Base-by-base conservation (phyloP, 2,797 vertebrate species). In the Spheniscus humboldti region DNA sequence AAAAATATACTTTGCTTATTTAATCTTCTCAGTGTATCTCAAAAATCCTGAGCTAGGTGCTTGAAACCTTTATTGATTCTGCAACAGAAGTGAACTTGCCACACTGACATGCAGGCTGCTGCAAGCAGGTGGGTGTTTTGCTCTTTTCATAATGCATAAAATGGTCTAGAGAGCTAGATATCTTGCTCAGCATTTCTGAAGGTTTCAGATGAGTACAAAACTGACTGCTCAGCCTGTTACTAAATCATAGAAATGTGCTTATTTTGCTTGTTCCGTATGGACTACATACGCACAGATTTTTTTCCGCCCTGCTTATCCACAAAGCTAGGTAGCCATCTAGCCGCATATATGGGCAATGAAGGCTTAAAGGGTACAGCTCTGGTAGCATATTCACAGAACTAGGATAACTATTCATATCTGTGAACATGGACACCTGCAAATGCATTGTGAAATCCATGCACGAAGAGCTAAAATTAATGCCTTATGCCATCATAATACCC, bases 151-250 rank as follows among this genome's bases (percentile, higher is more conserved):
- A 85, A 85, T 39, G 24, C 30, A 86, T 91, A 88, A 92, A 95
- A 92, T 15, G 57, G 86, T 91, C 93, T 91, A 91, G 90, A 91
- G 89, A 93, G 74, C 62, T 52, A 94, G 90, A 91, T 43, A 77
- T 23, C 78, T 80, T 82, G 86, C 71, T 95, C 94, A 96, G 93
- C 94, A 80, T 68, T 92, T 93, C 86, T 77, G 56, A 87, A 84
- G 67, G 74, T 89, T 95, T 95, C 48, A 39, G 18, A 60, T 39
- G 62, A 93, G 66, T 80, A 57, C 57, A 91, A 86, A 94, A 64
- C 53, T 89, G 64, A 55, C 60, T 94, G 37, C 72, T 91, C 74
- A 91, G 72, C 53, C 90, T 75, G n/a, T 87, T 91, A 74, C 41
- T 82, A 93, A 82, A 68, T 89, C 80, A 77, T 30, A 90, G 56